Evolutionary conservation across 1,140 invertebrate genomes (phyloP), one percentile per base, ranked within the genome.

Genomic region (Lucilia cuprina): DNA sequence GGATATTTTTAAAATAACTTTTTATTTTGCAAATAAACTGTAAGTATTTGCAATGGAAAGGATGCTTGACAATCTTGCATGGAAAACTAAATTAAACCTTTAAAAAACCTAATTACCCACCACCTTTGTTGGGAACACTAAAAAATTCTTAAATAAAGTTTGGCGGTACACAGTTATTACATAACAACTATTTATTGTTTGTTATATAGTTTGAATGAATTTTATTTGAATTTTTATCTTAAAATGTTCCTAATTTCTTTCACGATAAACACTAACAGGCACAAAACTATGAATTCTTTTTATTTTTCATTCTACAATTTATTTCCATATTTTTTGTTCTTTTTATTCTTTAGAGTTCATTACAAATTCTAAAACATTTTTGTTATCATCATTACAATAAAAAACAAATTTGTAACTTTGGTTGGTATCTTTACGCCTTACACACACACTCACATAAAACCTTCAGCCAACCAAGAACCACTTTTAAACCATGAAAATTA

Each of bases 351-450:
- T 25, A 3, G 30, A 17, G n/a, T 49, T 78, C n/a, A 47, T 78
- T n/a, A 78, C 75, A 78, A 78, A 78, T 21, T 21, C 13, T 25
- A 34, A 47, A 78, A 78, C 41, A 12, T 14, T 19, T 80, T 80
- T 49, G 2, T 78, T 3, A 25, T 49, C 77, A 19, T 80, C 77
- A 80, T 80, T 80, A 80, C 41, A 80, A 80, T 80, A 80, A 80
- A 80, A 80, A 80, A 80, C 77, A 80, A 80, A 80, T 80, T 80
- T 80, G 77, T 80, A 80, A 80, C 77, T 80, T 80, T 80, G 41
- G 74, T 41, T 41, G 55, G 65, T 70, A 70, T 21, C 19, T 70
- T 70, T 70, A 8, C 8, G 9, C 65, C 65, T 21, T 19, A 70
- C 19, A 70, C 5, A 21, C 50, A 8, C 10, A 55, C 50, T 7